Conservation (phyloP, 2,113 vertebrate genomes). For the Lanius ludovicianus region DNA sequence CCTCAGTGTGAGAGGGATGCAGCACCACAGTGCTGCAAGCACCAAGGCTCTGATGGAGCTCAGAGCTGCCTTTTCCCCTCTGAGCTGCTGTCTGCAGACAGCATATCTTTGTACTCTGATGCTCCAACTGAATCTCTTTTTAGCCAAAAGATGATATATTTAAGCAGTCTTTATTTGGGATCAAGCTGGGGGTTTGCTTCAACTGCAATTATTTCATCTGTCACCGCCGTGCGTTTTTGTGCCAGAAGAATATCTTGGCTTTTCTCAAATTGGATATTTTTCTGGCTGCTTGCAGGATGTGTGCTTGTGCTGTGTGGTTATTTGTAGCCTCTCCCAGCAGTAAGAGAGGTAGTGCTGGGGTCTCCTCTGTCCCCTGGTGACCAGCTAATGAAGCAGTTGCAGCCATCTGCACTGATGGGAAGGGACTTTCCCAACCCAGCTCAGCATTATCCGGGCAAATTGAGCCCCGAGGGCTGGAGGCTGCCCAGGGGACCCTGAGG, state of each 20-base stretch:
- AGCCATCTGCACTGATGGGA: background rate
- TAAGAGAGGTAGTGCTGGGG: background rate
- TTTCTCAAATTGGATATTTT: background rate
- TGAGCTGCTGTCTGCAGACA: background rate
- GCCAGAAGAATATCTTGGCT: background rate
- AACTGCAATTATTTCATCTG: background rate
- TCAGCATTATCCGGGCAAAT: background rate
- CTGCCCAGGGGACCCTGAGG: background rate
- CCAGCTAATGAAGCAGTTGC: background rate
- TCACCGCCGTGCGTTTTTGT: background rate
- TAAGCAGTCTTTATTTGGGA: constrained; percentile 16
- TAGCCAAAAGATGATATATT: background rate
- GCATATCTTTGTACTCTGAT: background rate
- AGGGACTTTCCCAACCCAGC: background rate
- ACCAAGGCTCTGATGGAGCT: background rate
- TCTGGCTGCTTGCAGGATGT: background rate
- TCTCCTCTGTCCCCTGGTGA: background rate
- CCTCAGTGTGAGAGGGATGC: background rate
- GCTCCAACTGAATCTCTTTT: background rate
- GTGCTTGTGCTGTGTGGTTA: background rate
- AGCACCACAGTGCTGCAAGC: background rate
- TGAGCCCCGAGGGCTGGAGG: background rate
- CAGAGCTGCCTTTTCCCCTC: background rate
- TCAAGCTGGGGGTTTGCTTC: constrained; percentile 29
- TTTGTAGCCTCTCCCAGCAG: background rate